A percentile compares a stretch with the other conserved stretches of the same genome.
Conservation (phyloP, 2,888 invertebrate species). For the Epirrhoe alternata region DNA sequence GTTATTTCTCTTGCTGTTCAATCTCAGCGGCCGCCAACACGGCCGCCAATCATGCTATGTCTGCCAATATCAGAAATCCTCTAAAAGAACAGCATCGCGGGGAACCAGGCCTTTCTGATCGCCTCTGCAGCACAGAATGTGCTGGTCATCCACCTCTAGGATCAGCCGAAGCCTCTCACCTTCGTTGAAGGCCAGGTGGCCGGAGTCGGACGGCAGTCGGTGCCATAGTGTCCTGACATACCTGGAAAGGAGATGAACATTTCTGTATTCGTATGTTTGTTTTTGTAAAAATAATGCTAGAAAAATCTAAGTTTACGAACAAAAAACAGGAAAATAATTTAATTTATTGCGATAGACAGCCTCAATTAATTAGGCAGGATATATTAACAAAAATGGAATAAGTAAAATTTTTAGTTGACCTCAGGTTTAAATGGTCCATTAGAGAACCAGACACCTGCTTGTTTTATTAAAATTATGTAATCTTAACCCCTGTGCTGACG, state of each 20-base stretch:
- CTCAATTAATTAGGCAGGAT: not conserved
- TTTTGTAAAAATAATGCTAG: too few relatives aligned
- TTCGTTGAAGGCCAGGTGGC: conserved; percentile 91
- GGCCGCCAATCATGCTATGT: conserved; percentile 78
- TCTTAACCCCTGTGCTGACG: not conserved
- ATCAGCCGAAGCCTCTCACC: conserved; percentile 90
- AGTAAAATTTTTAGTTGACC: not conserved
- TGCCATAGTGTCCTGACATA: conserved; percentile 90
- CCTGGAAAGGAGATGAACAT: conserved; percentile 60
- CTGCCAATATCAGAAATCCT: conserved; percentile 81
- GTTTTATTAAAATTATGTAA: not conserved
- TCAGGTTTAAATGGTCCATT: not conserved
- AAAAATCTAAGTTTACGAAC: not conserved
- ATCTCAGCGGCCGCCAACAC: conserved; percentile 71
- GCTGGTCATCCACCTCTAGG: conserved; percentile 90
- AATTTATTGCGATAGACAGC: not conserved
- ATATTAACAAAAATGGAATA: not conserved
- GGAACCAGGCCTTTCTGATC: conserved; percentile 92
- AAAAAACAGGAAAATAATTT: conserved; percentile 10
- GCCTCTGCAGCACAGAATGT: conserved; percentile 90
- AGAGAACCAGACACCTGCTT: not conserved
- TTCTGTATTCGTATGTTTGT: too few relatives aligned
- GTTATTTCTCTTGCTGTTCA: conserved; percentile 53
- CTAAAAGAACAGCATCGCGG: conserved; percentile 87
- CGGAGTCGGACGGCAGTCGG: conserved; percentile 90